Evolutionary conservation across 2,888 invertebrate genomes (phyloP), one percentile per base, ranked within the genome.

Genomic region (Cecidostiba fungosa): DNA sequence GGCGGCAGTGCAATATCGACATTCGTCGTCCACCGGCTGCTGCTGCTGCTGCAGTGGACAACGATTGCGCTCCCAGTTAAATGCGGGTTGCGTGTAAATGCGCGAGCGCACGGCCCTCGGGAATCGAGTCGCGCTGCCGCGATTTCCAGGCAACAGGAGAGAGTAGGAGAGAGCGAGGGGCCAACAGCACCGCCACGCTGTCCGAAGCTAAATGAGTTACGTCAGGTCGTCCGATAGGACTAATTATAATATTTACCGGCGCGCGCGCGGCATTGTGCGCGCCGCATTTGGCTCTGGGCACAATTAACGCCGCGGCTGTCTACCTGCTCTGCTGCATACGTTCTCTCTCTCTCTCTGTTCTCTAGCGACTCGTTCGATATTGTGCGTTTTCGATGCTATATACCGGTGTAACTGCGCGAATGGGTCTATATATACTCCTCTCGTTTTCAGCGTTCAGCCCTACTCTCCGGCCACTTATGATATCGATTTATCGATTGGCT

Each of bases 161-260:
- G 77, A n/a, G 78, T 0, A 32, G 10, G n/a, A 43, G 43, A 16
- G 2, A 50, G 70, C 16, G 19, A 43, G 32, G 1, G 69, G 0
- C 14, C 54, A n/a, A 43, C 23, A 14, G 23, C 8, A 19, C 12
- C 16, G 50, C 29, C 32, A n/a, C 62, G 19, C 36, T 50, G 72
- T 59, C 19, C 39, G n/a, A 19, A 50, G 76, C 26, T 82, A 88
- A 89, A 85, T 86, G 88, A 89, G 87, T 88, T 87, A 88, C 86
- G 86, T 85, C 88, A 83, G 72, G 66, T 72, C 79, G 70, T 54
- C 85, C 82, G 88, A 90, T 89, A 88, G 80, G 83, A 85, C 88
- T 90, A 90, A 91, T 91, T 91, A 90, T 89, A 90, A 90, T 90
- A 91, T 91, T 90, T 90, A 90, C 89, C 87, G 62, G 66, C 4